phyloP scores from a whole-genome alignment of 37 sponge, comb jelly and placozoan genomes.

The Ianthella basta region DNA sequence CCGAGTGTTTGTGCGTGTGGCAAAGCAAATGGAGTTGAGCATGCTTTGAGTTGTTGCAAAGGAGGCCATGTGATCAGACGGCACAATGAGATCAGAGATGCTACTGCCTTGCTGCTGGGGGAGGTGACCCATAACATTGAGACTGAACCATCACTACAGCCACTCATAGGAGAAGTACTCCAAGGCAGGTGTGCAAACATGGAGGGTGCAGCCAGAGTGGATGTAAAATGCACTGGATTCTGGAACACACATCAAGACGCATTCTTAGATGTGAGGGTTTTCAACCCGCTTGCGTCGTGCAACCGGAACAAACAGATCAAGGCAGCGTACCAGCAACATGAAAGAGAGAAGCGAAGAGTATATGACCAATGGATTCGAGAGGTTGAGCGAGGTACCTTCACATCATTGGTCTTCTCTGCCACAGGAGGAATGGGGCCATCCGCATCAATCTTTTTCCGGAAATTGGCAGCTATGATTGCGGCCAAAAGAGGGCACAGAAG shows the following conservation, averaged over 20 bases:
- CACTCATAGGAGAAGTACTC: conserved; percentile 1
- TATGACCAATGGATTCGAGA: not conserved
- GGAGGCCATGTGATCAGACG: not conserved
- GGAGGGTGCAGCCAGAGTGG: not conserved
- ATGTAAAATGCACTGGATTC: conserved; percentile 14
- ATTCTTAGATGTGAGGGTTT: conserved; percentile 12
- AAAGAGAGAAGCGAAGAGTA: conserved; percentile 9
- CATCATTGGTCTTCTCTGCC: not conserved
- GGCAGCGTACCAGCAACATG: conserved; percentile 1
- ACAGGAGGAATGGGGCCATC: conserved; percentile 2
- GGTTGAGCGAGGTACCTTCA: conserved; percentile 12
- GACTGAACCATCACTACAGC: not conserved
- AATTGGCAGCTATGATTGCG: conserved; percentile 19
- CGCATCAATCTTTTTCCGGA: not conserved
- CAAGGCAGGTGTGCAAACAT: not conserved
- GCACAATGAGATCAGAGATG: not conserved
- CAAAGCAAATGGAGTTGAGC: conserved; percentile 13
- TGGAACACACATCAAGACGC: conserved; percentile 10
- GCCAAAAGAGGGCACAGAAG: not conserved
- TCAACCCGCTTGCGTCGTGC: not conserved
- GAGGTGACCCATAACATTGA: not conserved
- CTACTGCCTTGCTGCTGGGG: not conserved
- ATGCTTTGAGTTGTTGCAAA: not conserved
- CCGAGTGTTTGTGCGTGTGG: not conserved
- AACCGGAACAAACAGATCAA: conserved; percentile 4